Conservation (phyloP, 1,140 invertebrate genomes). For the Grapholita molesta region DNA sequence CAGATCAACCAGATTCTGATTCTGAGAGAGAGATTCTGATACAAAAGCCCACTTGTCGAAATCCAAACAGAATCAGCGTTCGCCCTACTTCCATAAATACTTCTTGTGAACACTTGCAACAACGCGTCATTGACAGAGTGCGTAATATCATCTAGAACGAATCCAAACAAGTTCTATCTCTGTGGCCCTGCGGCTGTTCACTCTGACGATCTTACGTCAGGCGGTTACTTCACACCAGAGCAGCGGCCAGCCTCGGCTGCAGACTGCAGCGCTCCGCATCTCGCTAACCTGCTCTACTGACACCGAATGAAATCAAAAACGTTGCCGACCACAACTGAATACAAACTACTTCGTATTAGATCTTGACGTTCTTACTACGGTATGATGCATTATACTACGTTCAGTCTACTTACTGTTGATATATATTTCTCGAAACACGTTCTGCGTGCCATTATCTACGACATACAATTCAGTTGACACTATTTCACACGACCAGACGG, state of each 20-base stretch:
- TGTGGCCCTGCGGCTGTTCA: conserved; percentile 21
- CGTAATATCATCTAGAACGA: conserved; percentile 31
- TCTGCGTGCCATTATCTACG: conserved; percentile 33
- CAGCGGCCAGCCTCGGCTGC: conserved; percentile 26
- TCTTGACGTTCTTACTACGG: conserved; percentile 27
- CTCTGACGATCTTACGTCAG: conserved; percentile 22
- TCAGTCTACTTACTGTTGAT: neutral
- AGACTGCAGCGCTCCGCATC: conserved; percentile 39
- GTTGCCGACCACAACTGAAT: conserved; percentile 35
- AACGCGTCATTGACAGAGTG: conserved; percentile 30
- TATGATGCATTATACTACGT: neutral
- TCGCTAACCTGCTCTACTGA: conserved; percentile 58
- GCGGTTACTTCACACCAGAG: conserved; percentile 45
- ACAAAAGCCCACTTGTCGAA: conserved; percentile 27
- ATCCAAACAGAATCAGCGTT: conserved; percentile 34
- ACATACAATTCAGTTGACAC: conserved; percentile 32
- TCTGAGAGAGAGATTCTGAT: conserved; percentile 12
- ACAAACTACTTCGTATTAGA: conserved; percentile 35
- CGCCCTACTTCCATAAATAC: conserved; percentile 47
- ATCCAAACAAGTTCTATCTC: conserved; percentile 18
- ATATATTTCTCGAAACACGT: conserved; percentile 43
- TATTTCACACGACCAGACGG: conserved; percentile 42
- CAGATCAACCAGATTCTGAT: conserved; percentile 10
- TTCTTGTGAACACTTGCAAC: conserved; percentile 33
- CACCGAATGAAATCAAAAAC: conserved; percentile 62